phyloP scores from a whole-genome alignment of 1,140 invertebrate genomes.

The Sycobia sp. region DNA sequence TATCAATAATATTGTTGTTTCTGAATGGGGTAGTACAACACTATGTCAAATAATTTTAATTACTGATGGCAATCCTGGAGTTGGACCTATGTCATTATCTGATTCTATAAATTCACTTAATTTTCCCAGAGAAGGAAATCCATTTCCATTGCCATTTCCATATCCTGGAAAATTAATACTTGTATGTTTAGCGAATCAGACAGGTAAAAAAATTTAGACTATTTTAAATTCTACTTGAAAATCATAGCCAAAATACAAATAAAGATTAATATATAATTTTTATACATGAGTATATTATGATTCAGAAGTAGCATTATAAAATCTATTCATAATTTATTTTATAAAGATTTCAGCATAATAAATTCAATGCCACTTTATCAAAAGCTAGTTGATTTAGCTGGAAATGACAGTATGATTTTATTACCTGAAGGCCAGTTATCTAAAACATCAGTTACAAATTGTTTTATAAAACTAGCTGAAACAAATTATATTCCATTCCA shows the following conservation, averaged over 20 bases:
- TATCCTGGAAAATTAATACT: conserved; percentile 83
- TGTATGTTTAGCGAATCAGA: conserved; percentile 69
- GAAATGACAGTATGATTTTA: conserved; percentile 69
- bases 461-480: conserved; percentile 77
- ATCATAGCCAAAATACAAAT: not conserved
- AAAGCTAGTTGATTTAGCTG: conserved; percentile 66
- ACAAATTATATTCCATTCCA: conserved; percentile 79
- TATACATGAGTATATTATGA: too few species aligned
- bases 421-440: conserved; percentile 67
- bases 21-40: conserved; percentile 84
- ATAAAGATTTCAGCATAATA: conserved; percentile 46
- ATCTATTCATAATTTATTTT: not conserved
- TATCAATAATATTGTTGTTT: conserved; percentile 75
- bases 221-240: not conserved
- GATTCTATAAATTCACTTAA: conserved; percentile 60
- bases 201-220: conserved; percentile 46
- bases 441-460: conserved; percentile 67
- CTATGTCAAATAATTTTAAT: conserved; percentile 80
- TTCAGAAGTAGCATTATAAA: too few species aligned
- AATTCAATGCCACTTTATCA: conserved; percentile 52
- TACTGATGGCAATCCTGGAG: conserved; percentile 79
- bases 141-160: conserved; percentile 76
- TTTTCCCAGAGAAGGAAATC: conserved; percentile 52
- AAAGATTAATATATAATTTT: too few species aligned
- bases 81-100: conserved; percentile 69